A percentile compares a stretch with the other conserved stretches of the same genome.
Conservation (phyloP, 2,888 invertebrate species). For the Drosophila mayaguana region DNA sequence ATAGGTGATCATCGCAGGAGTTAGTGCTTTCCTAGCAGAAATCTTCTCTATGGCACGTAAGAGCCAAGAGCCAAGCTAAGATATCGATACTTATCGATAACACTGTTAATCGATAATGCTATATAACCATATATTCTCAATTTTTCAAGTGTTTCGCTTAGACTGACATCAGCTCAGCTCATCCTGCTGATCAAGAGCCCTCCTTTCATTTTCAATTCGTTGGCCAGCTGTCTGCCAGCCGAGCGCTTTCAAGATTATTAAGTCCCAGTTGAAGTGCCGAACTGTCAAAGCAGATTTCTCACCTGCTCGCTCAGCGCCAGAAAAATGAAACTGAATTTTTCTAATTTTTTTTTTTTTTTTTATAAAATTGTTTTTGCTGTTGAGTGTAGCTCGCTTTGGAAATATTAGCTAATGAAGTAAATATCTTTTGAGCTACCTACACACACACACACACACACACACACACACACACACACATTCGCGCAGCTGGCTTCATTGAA, state of each 20-base stretch:
- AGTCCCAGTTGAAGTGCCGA: neutral
- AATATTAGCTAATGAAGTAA: constrained; percentile 22
- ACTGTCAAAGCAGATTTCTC: neutral
- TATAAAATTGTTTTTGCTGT: neutral
- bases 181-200: neutral
- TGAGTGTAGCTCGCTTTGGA: neutral
- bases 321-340: neutral
- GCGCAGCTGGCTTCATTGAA: constrained; percentile 5
- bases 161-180: neutral
- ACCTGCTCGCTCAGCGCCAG: neutral
- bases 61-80: no score
- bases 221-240: neutral
- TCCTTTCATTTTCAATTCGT: neutral
- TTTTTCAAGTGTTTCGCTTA: neutral
- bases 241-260: constrained; percentile 3
- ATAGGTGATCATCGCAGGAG: no score
- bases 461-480: no score
- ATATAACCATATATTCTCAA: neutral
- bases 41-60: no score
- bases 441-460: neutral
- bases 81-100: no score
- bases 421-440: constrained; percentile 3
- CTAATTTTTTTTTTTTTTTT: neutral
- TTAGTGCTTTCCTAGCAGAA: no score
- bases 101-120: no score